Conservation (phyloP, 2,888 invertebrate genomes). For the Arctia plantaginis region DNA sequence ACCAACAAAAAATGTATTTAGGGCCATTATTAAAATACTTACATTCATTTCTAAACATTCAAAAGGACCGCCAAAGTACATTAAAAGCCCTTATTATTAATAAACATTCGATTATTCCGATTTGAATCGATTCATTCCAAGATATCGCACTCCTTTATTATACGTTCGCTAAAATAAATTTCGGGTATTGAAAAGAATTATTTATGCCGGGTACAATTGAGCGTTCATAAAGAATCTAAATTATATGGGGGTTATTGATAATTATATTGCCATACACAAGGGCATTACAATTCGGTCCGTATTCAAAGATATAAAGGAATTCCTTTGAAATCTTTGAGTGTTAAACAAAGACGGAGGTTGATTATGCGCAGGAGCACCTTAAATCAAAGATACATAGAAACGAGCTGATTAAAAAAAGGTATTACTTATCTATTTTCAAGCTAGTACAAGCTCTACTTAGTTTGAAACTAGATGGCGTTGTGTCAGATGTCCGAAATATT, state of each 20-base stretch:
- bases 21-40: background rate
- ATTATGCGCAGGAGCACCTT: background rate
- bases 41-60: background rate
- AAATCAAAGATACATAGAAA: background rate
- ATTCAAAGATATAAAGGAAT: slow-evolving; percentile 15
- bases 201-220: slow-evolving; percentile 41
- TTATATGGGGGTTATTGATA: slow-evolving; percentile 38
- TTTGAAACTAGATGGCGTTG: no score
- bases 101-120: background rate
- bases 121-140: slow-evolving; percentile 55
- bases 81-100: background rate
- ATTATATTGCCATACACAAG: slow-evolving; percentile 23
- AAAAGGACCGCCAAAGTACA: background rate
- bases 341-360: background rate
- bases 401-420: no score
- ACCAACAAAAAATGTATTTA: background rate
- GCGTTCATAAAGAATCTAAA: slow-evolving; percentile 28
- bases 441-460: no score
- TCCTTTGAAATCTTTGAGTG: background rate
- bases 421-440: no score
- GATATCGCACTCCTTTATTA: slow-evolving; percentile 63
- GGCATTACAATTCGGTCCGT: background rate
- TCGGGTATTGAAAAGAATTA: slow-evolving; percentile 57
- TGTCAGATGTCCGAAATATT: no score
- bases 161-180: slow-evolving; percentile 66